These are phyloP conservation scores for Polia nebulosa DNA, from an alignment of 2,888 invertebrate genomes.

Conservation along the genomic window DNA sequence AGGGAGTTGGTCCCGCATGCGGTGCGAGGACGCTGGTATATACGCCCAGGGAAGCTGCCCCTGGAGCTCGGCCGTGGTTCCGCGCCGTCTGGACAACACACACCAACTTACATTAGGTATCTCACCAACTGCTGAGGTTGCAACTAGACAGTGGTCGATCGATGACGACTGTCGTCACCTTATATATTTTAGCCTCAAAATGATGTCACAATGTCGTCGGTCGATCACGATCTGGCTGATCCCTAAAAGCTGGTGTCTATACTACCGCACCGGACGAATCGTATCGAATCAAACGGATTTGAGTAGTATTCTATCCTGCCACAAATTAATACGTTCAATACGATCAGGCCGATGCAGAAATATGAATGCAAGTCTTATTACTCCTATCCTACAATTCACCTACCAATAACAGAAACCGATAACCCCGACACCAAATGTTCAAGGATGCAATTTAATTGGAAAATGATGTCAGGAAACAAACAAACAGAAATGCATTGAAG, in stretches of 20 bases:
- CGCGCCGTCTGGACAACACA: constrained; percentile 74
- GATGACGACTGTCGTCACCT: background rate
- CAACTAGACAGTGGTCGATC: background rate
- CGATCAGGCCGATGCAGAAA: background rate
- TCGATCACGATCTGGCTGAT: background rate
- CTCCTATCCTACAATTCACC: background rate
- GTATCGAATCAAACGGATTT: background rate
- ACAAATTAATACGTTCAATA: background rate
- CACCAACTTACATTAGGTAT: background rate
- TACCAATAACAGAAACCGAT: constrained; percentile 9
- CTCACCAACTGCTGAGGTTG: background rate
- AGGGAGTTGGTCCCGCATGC: constrained; percentile 85
- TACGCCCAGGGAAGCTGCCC: constrained; percentile 92
- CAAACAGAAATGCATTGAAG: constrained; percentile 6
- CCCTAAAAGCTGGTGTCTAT: background rate
- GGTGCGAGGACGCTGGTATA: constrained; percentile 83
- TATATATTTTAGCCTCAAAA: background rate
- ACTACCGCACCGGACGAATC: background rate
- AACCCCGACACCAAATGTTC: constrained; percentile 50
- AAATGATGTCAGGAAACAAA: constrained; percentile 31
- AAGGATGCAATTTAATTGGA: constrained; percentile 31
- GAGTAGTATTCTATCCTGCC: background rate
- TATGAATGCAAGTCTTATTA: background rate
- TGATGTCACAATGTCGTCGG: background rate
- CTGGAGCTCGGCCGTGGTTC: constrained; percentile 87